phyloP scores from a whole-genome alignment of 2,113 vertebrate species.

The Pachycephala philippinensis region DNA sequence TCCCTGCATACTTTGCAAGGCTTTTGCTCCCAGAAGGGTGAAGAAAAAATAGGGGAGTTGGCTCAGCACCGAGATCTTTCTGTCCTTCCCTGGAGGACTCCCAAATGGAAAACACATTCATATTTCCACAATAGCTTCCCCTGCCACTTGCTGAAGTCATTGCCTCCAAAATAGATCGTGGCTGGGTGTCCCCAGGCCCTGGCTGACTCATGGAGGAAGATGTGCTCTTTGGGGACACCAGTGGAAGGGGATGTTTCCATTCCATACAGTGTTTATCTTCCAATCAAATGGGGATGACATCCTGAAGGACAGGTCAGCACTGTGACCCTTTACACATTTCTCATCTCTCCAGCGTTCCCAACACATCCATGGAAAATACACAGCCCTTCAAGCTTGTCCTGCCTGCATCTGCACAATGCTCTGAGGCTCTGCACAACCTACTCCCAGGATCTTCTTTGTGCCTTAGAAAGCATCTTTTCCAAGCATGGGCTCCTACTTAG shows the following conservation, averaged over 20 bases:
- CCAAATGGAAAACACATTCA: conserved; percentile 61
- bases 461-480: background rate
- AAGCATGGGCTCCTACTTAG: background rate
- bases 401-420: background rate
- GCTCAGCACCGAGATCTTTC: conserved; percentile 44
- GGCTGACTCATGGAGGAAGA: conserved; percentile 38
- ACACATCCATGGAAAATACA: background rate
- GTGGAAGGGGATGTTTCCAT: conserved; percentile 47
- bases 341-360: conserved; percentile 15
- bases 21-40: conserved; percentile 54
- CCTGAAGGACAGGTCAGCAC: conserved; percentile 36
- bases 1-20: conserved; percentile 61
- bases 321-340: conserved; percentile 38
- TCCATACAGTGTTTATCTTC: conserved; percentile 32
- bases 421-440: background rate
- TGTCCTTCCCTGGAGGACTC: conserved; percentile 53
- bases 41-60: conserved; percentile 41
- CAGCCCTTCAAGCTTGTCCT: background rate
- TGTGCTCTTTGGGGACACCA: background rate
- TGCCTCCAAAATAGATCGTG: conserved; percentile 36
- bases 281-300: background rate
- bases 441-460: background rate
- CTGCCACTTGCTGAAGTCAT: conserved; percentile 59
- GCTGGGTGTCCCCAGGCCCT: conserved; percentile 56
- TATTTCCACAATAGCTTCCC: conserved; percentile 61